Evolutionary conservation across 2,797 vertebrate genomes (phyloP), one percentile per base, ranked within the genome.

Genomic region (Mormyrus hasselquistii): DNA sequence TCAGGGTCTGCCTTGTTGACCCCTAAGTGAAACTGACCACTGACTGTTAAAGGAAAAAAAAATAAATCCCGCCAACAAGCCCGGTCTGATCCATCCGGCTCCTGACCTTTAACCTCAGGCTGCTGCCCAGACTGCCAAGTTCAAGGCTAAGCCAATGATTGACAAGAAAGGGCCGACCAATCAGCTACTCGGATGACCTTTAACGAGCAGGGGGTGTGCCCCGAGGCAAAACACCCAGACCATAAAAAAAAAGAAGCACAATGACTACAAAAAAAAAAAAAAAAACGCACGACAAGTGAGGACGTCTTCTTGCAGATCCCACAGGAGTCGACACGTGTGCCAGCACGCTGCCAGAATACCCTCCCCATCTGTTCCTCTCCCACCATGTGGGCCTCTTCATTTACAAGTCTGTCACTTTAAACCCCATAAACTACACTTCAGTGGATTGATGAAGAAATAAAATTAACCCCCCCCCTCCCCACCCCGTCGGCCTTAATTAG

Each of bases 371-470:
- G 91, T 86, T 91, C 88, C 89, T 55, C 88, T 90, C 90, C 92
- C 65, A 89, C 89, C 89, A 87, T 4, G 2, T 53, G 79, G 90
- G 89, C 89, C 89, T 89, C 86, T 89, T 91, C 89, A 91, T 92
- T 90, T 91, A 92, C 91, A 92, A 92, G 91, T 92, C 90, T 91
- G 91, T 91, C 91, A 91, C 91, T 93, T 93, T 92, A 92, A 87
- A 92, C 91, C 65, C 92, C 89, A 92, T 94, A 93, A 94, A 94
- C 92, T 92, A 92, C 90, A 94, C 90, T 93, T 89, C 89, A 93
- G 91, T 89, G 90, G 83, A 93, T 93, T 91, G 92, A 92, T 91
- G 85, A 93, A 93, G 91, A 91, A 90, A 91, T 92, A 84, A 89
- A 90, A 93, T 91, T 89, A 91, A 92, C 12, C 52, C 91, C 65